Evolutionary conservation across 1,140 invertebrate species (phyloP).

Genomic region (Magallana gigas): DNA sequence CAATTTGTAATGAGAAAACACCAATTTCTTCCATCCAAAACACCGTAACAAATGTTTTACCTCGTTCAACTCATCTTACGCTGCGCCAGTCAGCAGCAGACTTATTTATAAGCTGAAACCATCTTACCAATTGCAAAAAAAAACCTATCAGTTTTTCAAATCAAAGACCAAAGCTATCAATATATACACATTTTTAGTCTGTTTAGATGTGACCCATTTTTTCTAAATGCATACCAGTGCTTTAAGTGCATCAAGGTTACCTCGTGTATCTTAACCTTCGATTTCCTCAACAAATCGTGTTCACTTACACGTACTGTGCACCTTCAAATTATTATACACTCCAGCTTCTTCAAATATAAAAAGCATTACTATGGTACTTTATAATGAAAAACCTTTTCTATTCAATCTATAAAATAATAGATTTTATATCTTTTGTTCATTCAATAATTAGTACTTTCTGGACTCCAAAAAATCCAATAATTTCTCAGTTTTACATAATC

Average conservation of each 20-base stretch:
- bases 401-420: background rate
- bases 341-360: background rate
- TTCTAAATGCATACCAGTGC: background rate
- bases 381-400: background rate
- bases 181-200: background rate
- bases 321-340: background rate
- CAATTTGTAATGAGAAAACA: background rate
- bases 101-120: conserved; percentile 1
- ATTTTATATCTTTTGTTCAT: background rate
- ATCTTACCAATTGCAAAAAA: background rate
- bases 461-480: background rate
- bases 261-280: background rate
- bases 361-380: background rate
- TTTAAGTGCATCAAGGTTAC: conserved; percentile 20
- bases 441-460: background rate
- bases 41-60: background rate
- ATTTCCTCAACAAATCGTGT: background rate
- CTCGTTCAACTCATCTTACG: background rate
- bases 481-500: background rate
- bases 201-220: background rate
- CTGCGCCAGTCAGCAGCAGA: background rate
- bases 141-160: background rate
- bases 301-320: background rate
- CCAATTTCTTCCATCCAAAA: background rate
- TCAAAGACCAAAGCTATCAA: background rate